phyloP scores from a whole-genome alignment of 1,140 invertebrate genomes.

The Drosophila bifasciata region DNA sequence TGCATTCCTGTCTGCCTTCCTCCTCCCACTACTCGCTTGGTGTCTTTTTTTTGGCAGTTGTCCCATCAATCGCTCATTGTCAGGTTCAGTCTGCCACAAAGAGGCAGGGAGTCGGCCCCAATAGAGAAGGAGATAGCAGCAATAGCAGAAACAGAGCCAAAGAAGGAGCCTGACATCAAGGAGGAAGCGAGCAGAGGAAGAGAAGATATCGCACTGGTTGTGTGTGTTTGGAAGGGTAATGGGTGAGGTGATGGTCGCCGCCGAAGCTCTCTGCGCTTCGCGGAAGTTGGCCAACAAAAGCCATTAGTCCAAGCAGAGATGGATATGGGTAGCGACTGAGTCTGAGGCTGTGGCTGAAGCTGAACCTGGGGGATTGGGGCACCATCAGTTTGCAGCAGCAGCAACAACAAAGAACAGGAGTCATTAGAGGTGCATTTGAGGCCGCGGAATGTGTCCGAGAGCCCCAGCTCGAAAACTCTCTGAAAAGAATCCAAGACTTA shows the following conservation, averaged over 20 bases:
- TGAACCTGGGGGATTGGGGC: conserved; percentile 23
- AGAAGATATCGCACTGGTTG: conserved; percentile 6
- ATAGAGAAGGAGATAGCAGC: neutral
- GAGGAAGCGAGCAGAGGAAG: neutral
- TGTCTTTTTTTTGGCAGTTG: conserved; percentile 43
- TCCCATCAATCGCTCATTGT: conserved; percentile 59
- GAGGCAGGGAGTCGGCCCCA: too few species aligned
- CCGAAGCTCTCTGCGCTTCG: conserved; percentile 38
- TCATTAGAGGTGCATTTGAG: conserved; percentile 79
- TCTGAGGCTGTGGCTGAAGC: conserved; percentile 1
- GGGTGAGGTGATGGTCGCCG: neutral
- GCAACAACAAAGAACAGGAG: conserved; percentile 76
- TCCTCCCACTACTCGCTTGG: neutral
- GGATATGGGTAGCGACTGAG: conserved; percentile 13
- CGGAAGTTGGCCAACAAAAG: conserved; percentile 75
- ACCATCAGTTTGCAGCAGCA: neutral
- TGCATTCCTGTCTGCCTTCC: neutral
- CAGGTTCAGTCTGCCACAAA: conserved; percentile 6
- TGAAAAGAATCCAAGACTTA: conserved; percentile 10
- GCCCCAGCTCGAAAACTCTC: conserved; percentile 30
- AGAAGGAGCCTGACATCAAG: conserved; percentile 2
- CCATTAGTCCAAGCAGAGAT: conserved; percentile 57
- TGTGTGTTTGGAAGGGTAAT: conserved; percentile 33
- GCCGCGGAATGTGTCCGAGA: conserved; percentile 65
- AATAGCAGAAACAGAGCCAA: conserved; percentile 10